A percentile compares a stretch with the other conserved stretches of the same genome.
phyloP scores from a whole-genome alignment of 2,797 vertebrate species.

The Manis crassicaudata region DNA sequence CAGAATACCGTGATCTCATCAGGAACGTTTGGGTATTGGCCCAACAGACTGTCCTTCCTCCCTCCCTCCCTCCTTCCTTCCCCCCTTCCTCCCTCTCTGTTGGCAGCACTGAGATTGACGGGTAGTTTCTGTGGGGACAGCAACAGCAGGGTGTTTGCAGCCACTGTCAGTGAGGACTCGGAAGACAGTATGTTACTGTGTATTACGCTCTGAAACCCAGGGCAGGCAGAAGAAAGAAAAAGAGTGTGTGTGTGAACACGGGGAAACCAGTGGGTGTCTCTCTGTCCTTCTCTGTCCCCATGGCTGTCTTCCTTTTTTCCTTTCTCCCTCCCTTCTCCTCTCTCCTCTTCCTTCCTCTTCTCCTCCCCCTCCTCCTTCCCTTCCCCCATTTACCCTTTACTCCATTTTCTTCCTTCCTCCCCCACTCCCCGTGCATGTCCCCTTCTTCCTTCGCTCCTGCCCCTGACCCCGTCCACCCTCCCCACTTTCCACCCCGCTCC shows the following conservation, averaged over 20 bases:
- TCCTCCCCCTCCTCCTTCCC: not conserved
- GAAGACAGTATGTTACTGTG: not conserved
- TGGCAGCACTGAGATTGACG: not conserved
- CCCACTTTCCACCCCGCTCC: constrained; percentile 12
- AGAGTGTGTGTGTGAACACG: not conserved
- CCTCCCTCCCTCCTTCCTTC: not conserved
- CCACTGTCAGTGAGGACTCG: not conserved
- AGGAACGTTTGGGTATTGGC: not conserved
- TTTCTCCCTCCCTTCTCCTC: constrained; percentile 24
- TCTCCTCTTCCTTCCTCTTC: not conserved
- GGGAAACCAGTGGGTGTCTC: constrained; percentile 41
- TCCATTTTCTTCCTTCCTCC: not conserved
- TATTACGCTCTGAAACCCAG: not conserved
- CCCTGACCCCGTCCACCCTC: constrained; percentile 15
- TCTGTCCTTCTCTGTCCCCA: constrained; percentile 70
- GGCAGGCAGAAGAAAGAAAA: not conserved
- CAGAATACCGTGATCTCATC: not conserved
- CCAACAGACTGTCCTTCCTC: no score
- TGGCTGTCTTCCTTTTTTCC: constrained; percentile 69
- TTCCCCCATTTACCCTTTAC: not conserved
- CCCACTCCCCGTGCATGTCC: not conserved
- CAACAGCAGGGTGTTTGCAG: not conserved
- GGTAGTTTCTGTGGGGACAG: not conserved
- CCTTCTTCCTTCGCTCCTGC: not conserved
- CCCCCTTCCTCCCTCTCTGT: not conserved